A percentile compares a stretch with the other conserved stretches of the same genome.
Evolutionary conservation across 2,797 vertebrate species (phyloP).

Genomic region (Sarcoramphus papa): DNA sequence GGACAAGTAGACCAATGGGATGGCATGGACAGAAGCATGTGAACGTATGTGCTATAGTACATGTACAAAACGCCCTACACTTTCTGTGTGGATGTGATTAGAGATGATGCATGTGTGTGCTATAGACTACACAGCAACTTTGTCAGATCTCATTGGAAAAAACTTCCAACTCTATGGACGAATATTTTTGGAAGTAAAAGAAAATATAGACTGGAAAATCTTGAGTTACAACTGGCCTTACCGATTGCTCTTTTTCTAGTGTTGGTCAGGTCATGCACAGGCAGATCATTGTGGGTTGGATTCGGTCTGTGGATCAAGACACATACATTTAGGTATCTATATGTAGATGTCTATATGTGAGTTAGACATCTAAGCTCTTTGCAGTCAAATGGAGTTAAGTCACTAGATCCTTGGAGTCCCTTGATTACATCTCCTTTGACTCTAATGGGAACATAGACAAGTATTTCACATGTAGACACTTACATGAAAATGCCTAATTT

Average conservation of each 20-base stretch:
- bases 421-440: not conserved
- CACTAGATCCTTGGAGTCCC: not conserved
- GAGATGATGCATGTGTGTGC: not conserved
- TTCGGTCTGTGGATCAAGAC: not conserved
- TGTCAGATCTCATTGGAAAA: not conserved
- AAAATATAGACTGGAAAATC: not conserved
- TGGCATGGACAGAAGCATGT: not conserved
- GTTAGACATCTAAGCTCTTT: not conserved
- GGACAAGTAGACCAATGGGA: not conserved
- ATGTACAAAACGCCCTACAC: no score
- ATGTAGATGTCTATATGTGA: not conserved
- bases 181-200: not conserved
- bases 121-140: not conserved
- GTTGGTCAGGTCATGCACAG: not conserved
- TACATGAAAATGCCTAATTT: not conserved
- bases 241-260: not conserved
- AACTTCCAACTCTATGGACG: not conserved
- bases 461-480: not conserved
- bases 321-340: not conserved
- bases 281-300: rapidly evolving
- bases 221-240: not conserved
- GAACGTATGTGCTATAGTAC: not conserved
- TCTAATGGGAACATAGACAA: not conserved
- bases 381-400: not conserved
- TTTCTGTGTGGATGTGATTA: not conserved